Conservation (phyloP, 2,113 vertebrate species). For the Cyanoliseus patagonus region DNA sequence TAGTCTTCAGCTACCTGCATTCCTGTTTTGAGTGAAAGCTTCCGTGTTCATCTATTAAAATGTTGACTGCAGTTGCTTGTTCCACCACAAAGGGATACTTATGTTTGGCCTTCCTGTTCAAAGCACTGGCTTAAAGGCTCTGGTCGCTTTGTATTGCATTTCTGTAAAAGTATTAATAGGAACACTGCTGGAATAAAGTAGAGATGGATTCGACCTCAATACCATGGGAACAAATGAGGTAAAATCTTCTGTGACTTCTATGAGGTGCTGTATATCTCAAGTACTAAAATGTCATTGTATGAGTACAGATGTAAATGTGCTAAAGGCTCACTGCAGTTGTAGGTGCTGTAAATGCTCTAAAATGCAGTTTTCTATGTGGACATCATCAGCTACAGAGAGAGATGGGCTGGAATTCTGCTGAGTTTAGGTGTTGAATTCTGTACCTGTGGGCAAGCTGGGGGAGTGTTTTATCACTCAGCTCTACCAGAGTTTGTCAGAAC, state of each 20-base stretch:
- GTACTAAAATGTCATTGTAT: not conserved
- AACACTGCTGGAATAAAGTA: not conserved
- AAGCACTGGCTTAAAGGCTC: not conserved
- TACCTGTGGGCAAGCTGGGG: accelerated
- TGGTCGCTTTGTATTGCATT: not conserved
- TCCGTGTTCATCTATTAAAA: not conserved
- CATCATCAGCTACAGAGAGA: not conserved
- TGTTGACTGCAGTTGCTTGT: not conserved
- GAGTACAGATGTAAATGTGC: not conserved
- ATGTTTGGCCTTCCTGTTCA: not conserved
- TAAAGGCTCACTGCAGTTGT: not conserved
- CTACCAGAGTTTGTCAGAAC: accelerated
- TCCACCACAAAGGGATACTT: not conserved
- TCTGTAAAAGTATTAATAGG: not conserved
- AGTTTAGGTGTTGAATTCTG: not conserved
- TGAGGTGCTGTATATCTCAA: not conserved
- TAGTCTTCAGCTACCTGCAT: not conserved
- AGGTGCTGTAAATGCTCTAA: not conserved
- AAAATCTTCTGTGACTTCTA: not conserved
- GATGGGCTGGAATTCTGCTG: not conserved
- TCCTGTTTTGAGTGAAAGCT: not conserved
- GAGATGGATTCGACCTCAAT: not conserved
- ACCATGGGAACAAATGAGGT: not conserved
- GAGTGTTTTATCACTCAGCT: not conserved
- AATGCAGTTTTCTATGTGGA: not conserved